A percentile compares a stretch with the other conserved stretches of the same genome.
Evolutionary conservation across 2,888 invertebrate species (phyloP).

Genomic region (Podotricha telesiphe): DNA sequence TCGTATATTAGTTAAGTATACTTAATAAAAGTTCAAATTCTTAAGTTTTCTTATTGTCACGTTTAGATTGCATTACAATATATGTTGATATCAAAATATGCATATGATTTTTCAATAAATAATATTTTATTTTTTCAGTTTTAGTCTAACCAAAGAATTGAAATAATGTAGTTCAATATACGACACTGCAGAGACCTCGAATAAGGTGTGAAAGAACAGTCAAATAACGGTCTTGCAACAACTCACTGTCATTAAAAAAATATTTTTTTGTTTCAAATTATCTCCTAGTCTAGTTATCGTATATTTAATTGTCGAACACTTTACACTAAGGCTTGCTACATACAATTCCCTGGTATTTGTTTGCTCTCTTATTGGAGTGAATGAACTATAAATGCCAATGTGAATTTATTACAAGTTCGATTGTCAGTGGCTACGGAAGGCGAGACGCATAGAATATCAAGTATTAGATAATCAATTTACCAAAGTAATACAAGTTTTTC

Average conservation of each 20-base stretch:
- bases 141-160: conserved; percentile 20
- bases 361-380: conserved; percentile 55
- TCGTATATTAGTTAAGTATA: no score
- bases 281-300: no score
- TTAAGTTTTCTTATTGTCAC: no score
- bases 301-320: conserved; percentile 4
- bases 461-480: conserved; percentile 11
- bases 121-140: conserved; percentile 7
- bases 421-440: conserved; percentile 17
- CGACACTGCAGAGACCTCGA: neutral
- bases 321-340: conserved; percentile 45
- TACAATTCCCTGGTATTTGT: conserved; percentile 59
- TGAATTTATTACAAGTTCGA: conserved; percentile 29
- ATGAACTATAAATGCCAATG: conserved; percentile 54
- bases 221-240: no score
- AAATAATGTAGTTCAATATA: conserved; percentile 18
- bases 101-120: neutral
- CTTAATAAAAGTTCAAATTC: no score
- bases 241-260: no score
- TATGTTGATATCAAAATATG: neutral
- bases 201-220: conserved; percentile 4
- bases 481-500: neutral
- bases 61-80: no score
- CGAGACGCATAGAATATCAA: conserved; percentile 19
- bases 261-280: no score